These are phyloP conservation scores for Diogma glabrata DNA, from an alignment of 2,888 invertebrate species.

Conservation along the genomic window DNA sequence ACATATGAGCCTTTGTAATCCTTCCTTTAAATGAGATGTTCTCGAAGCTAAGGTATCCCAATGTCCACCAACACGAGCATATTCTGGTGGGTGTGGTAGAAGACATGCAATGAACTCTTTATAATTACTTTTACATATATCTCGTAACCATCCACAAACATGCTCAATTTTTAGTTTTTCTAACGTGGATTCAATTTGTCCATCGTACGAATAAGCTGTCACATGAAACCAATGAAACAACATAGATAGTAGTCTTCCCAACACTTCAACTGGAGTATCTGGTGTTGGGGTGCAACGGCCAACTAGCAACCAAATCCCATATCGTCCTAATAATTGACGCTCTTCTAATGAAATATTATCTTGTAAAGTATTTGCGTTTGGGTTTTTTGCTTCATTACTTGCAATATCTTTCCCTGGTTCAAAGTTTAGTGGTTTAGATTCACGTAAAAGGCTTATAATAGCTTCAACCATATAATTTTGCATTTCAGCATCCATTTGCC, in stretches of 20 bases:
- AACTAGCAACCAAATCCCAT: slow-evolving; percentile 95
- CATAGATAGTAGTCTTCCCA: slow-evolving; percentile 89
- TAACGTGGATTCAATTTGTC: slow-evolving; percentile 71
- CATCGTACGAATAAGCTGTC: slow-evolving; percentile 92
- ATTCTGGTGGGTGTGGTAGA: slow-evolving; percentile 91
- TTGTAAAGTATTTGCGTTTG: slow-evolving; percentile 33
- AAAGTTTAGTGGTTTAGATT: slow-evolving; percentile 72
- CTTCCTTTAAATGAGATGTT: slow-evolving; percentile 89
- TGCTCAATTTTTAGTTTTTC: slow-evolving; percentile 88
- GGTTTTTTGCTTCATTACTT: slow-evolving; percentile 34
- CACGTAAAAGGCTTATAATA: slow-evolving; percentile 81
- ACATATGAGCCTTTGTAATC: slow-evolving; percentile 86
- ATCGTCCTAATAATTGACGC: slow-evolving; percentile 78
- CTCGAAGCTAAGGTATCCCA: slow-evolving; percentile 84
- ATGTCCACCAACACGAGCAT: slow-evolving; percentile 90
- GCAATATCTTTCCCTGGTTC: slow-evolving; percentile 44
- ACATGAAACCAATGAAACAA: slow-evolving; percentile 99
- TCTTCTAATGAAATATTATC: slow-evolving; percentile 75
- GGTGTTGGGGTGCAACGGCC: slow-evolving; percentile 77
- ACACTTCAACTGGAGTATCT: slow-evolving; percentile 62
- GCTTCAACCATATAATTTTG: slow-evolving; percentile 91
- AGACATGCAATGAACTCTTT: slow-evolving; percentile 86
- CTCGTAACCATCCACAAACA: slow-evolving; percentile 83
- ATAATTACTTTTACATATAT: slow-evolving; percentile 72
- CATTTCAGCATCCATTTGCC: slow-evolving; percentile 83